These are phyloP conservation scores for Pinna nobilis DNA, from an alignment of 1,140 invertebrate species.

Conservation along the genomic window DNA sequence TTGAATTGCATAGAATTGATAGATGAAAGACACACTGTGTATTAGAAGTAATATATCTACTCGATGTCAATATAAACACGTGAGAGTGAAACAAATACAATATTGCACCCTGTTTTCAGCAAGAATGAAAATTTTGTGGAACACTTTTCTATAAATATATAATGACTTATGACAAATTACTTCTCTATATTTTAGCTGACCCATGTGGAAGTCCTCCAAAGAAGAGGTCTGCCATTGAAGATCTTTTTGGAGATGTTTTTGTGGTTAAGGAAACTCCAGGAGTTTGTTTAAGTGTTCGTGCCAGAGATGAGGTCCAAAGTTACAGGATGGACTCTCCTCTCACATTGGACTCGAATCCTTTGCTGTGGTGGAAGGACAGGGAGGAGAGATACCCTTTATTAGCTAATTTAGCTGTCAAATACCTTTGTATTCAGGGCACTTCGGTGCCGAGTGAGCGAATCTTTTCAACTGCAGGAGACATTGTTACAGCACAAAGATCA, in stretches of 20 bases:
- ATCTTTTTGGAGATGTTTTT: slow-evolving; percentile 2
- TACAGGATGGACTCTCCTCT: background rate
- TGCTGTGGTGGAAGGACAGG: slow-evolving; percentile 27
- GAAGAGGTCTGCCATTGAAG: background rate
- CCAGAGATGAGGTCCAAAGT: background rate
- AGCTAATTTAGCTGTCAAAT: slow-evolving; percentile 11
- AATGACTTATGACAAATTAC: background rate
- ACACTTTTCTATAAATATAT: background rate
- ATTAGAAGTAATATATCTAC: background rate
- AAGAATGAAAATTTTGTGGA: no score
- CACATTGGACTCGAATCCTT: slow-evolving; percentile 4
- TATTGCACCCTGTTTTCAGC: background rate
- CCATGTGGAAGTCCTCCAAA: background rate
- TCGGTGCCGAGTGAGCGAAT: slow-evolving; percentile 24
- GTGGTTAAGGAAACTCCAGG: background rate
- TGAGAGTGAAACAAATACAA: background rate
- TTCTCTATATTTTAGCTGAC: background rate
- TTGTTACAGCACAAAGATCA: slow-evolving; percentile 20
- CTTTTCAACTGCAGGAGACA: slow-evolving; percentile 23
- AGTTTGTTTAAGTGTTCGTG: background rate
- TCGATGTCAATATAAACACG: background rate
- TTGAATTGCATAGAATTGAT: no score
- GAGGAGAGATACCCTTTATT: slow-evolving; percentile 16
- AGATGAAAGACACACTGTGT: no score
- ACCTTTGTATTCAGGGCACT: slow-evolving; percentile 22